Conservation (phyloP, 2,888 invertebrate species). For the Sisyra terminalis region DNA sequence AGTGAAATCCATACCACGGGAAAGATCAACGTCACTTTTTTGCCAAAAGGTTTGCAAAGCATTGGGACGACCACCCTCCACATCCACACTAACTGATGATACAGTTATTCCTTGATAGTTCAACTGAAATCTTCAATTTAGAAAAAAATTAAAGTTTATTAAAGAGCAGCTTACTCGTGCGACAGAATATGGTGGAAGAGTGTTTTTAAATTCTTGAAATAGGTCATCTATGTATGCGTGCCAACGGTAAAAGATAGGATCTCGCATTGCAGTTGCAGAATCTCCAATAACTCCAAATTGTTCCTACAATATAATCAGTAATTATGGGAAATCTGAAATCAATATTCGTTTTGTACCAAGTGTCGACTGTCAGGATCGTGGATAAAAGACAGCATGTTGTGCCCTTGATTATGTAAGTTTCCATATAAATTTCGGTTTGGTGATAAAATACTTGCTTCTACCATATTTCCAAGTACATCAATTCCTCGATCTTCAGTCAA, state of each 20-base stretch:
- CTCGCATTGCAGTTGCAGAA: constrained; percentile 70
- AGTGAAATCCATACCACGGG: constrained; percentile 67
- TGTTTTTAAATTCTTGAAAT: constrained; percentile 57
- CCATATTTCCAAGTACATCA: constrained; percentile 60
- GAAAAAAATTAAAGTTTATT: not conserved
- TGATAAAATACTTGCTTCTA: constrained; percentile 56
- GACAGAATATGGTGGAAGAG: constrained; percentile 44
- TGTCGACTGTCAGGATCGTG: constrained; percentile 70
- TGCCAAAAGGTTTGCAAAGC: constrained; percentile 58
- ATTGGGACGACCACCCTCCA: constrained; percentile 35
- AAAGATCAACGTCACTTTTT: constrained; percentile 59
- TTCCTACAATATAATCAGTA: constrained; percentile 34
- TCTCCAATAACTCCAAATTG: constrained; percentile 71
- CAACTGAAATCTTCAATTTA: constrained; percentile 28
- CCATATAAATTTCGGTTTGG: constrained; percentile 57
- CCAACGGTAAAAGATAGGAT: constrained; percentile 76
- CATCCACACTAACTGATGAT: constrained; percentile 33
- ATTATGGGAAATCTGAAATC: no score
- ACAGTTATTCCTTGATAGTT: constrained; percentile 46
- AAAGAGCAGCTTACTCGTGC: constrained; percentile 30
- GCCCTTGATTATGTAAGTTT: constrained; percentile 69
- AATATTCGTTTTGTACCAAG: no score
- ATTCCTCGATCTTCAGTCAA: constrained; percentile 58
- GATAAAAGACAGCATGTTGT: constrained; percentile 55
- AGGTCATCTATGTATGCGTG: constrained; percentile 65